These are phyloP conservation scores for Eclectus roratus DNA, from an alignment of 2,113 vertebrate genomes.

Conservation along the genomic window DNA sequence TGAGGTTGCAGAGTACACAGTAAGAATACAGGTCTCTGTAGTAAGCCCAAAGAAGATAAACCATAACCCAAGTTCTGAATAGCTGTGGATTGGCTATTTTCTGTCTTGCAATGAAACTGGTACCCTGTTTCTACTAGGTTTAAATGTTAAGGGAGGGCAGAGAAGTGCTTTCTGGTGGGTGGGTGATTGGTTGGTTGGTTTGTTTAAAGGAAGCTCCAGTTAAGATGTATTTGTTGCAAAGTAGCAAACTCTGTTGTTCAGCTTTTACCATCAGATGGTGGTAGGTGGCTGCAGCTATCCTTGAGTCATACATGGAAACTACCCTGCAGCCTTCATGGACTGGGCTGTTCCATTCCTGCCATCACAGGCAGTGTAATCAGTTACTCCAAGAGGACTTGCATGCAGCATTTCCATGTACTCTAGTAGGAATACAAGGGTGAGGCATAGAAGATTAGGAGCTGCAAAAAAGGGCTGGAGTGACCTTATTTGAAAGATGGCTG, in stretches of 20 bases:
- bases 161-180: background rate
- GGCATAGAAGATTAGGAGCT: background rate
- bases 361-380: background rate
- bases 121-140: background rate
- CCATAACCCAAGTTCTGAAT: background rate
- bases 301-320: background rate
- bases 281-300: background rate
- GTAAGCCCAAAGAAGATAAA: background rate
- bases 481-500: background rate
- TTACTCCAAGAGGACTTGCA: background rate
- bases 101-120: background rate
- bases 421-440: background rate
- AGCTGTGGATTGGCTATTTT: background rate
- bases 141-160: background rate
- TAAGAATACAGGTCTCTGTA: background rate
- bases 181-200: background rate
- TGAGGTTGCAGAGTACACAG: background rate
- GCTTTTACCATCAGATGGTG: background rate
- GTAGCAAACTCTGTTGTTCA: background rate
- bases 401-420: rapidly evolving
- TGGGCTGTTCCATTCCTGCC: background rate
- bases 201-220: background rate
- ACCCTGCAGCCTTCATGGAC: background rate
- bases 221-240: background rate
- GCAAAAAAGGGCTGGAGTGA: background rate